Conservation (phyloP, 2,888 invertebrate genomes). For the Scrobipalpa atriplicella region DNA sequence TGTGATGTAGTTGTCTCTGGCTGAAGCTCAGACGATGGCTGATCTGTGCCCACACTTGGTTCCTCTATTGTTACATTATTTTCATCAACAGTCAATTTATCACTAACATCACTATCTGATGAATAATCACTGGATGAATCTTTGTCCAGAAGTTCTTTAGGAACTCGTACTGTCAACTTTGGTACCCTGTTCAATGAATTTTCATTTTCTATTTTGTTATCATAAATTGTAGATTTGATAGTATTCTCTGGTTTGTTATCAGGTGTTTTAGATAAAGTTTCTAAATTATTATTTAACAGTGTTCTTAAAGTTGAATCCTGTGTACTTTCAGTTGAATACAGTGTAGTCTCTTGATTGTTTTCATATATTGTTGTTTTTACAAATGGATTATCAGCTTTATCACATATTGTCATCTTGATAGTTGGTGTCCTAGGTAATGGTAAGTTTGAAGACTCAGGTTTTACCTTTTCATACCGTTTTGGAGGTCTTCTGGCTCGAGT, state of each 20-base stretch:
- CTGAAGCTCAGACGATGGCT: slow-evolving; percentile 36
- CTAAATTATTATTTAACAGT: slow-evolving; percentile 69
- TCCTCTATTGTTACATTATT: slow-evolving; percentile 54
- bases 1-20: slow-evolving; percentile 43
- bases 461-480: slow-evolving; percentile 70
- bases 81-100: slow-evolving; percentile 84
- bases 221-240: slow-evolving; percentile 76
- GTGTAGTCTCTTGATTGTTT: slow-evolving; percentile 66
- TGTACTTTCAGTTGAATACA: slow-evolving; percentile 22
- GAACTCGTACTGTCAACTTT: slow-evolving; percentile 86
- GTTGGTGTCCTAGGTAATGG: slow-evolving; percentile 58
- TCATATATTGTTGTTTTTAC: slow-evolving; percentile 74
- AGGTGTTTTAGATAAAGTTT: slow-evolving; percentile 50
- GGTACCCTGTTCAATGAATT: slow-evolving; percentile 83
- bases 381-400: slow-evolving; percentile 76
- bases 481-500: slow-evolving; percentile 68
- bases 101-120: slow-evolving; percentile 84
- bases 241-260: slow-evolving; percentile 66
- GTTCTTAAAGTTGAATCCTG: slow-evolving; percentile 48
- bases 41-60: slow-evolving; percentile 37
- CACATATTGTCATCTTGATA: slow-evolving; percentile 79
- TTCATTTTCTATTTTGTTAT: slow-evolving; percentile 71
- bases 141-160: slow-evolving; percentile 82
- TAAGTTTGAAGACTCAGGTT: slow-evolving; percentile 43
- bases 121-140: slow-evolving; percentile 80